Evolutionary conservation across 2,888 invertebrate species (phyloP).

Genomic region (Cosmia pyralina): DNA sequence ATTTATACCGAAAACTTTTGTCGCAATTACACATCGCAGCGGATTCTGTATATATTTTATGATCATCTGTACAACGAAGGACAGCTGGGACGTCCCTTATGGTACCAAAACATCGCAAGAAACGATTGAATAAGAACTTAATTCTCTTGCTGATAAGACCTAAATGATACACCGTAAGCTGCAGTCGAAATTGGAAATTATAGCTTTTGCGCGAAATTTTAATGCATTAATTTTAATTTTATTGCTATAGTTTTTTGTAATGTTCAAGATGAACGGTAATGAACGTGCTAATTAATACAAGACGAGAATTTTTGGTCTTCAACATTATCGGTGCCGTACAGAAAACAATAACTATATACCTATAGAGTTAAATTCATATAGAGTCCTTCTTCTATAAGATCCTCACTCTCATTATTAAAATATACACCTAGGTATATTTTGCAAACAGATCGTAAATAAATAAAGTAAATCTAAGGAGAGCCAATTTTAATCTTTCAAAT

Average conservation of each 20-base stretch:
- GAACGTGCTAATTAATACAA: constrained; percentile 42
- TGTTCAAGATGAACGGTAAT: constrained; percentile 25
- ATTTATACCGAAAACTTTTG: constrained; percentile 87
- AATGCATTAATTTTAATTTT: constrained; percentile 55
- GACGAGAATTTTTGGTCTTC: background rate
- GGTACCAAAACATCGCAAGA: constrained; percentile 52
- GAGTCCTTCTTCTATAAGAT: too few relatives aligned
- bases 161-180: constrained; percentile 54
- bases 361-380: background rate
- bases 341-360: background rate
- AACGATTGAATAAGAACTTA: constrained; percentile 61
- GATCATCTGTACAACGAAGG: constrained; percentile 79
- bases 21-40: constrained; percentile 83
- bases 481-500: too few relatives aligned
- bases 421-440: too few relatives aligned
- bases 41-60: constrained; percentile 84
- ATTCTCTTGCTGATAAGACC: constrained; percentile 61
- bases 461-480: too few relatives aligned
- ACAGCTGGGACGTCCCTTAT: constrained; percentile 76
- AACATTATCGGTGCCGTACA: background rate
- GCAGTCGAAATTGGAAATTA: constrained; percentile 63
- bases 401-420: too few relatives aligned
- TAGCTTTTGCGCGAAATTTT: constrained; percentile 53
- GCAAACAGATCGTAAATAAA: too few relatives aligned
- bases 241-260: constrained; percentile 47